Conservation (phyloP, 2,888 invertebrate genomes). For the Xanthostigma xanthostigma region DNA sequence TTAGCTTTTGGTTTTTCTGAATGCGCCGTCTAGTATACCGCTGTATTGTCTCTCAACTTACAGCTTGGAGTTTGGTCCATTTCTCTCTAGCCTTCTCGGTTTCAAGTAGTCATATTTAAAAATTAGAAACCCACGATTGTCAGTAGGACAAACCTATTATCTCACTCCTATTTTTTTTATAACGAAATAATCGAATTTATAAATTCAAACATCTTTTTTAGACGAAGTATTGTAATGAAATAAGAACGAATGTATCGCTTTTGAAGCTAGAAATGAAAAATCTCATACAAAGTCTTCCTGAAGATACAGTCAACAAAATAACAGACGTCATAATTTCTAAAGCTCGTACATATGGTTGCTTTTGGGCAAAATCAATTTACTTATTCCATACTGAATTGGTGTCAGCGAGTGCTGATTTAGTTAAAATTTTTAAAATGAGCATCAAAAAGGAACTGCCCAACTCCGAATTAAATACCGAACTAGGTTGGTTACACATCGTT, state of each 20-base stretch:
- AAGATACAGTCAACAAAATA: conserved; percentile 16
- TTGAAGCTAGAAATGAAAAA: conserved; percentile 20
- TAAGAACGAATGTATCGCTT: conserved; percentile 17
- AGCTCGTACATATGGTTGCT: conserved; percentile 14
- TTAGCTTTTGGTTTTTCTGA: no score
- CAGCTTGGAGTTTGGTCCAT: no score
- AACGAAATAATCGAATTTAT: not conserved
- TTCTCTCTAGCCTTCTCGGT: no score
- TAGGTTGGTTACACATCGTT: conserved; percentile 19
- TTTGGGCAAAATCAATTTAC: conserved; percentile 20
- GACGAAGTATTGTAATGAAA: conserved; percentile 24
- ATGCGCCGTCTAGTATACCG: no score
- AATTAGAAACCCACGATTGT: no score
- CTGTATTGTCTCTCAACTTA: no score
- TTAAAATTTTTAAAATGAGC: no score
- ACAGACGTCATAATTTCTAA: conserved; percentile 15
- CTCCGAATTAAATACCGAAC: conserved; percentile 1
- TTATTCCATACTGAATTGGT: conserved; percentile 16
- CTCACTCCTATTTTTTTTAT: no score
- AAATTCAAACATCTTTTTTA: conserved; percentile 17
- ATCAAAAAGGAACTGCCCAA: no score
- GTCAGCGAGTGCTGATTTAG: not conserved
- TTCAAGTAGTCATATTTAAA: no score
- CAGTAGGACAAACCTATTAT: no score
- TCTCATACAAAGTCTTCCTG: conserved; percentile 16